Percentiles rank a stretch among this genome's conserved stretches.
phyloP scores from a whole-genome alignment of 1,140 invertebrate species.

The Tribolium madens region DNA sequence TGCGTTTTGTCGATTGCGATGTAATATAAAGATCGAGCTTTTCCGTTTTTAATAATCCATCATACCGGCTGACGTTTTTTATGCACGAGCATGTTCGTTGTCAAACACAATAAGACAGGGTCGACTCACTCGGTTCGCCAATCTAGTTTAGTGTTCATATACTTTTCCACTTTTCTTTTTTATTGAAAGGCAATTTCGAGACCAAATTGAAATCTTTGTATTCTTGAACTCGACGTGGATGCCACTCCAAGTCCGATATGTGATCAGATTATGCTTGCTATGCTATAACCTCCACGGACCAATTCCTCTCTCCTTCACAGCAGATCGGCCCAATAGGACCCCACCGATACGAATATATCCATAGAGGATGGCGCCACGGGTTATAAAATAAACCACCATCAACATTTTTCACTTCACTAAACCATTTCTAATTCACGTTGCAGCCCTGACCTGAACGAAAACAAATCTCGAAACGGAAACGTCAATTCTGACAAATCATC shows the following conservation, averaged over 20 bases:
- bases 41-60: conserved; percentile 46
- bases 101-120: conserved; percentile 49
- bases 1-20: conserved; percentile 33
- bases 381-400: not conserved
- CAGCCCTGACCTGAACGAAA: not conserved
- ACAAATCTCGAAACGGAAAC: conserved; percentile 2
- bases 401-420: not conserved
- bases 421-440: conserved; percentile 10
- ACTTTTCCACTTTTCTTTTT: conserved; percentile 60
- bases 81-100: conserved; percentile 52
- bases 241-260: conserved; percentile 64
- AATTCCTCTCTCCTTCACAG: conserved; percentile 27
- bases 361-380: too few species aligned
- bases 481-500: not conserved
- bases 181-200: conserved; percentile 66
- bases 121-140: conserved; percentile 45
- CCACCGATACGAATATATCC: conserved; percentile 12
- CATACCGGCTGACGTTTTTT: conserved; percentile 45
- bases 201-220: conserved; percentile 67
- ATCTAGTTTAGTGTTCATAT: conserved; percentile 62
- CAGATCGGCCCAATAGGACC: not conserved
- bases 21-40: conserved; percentile 43
- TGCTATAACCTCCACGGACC: conserved; percentile 42
- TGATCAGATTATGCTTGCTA: conserved; percentile 64
- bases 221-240: conserved; percentile 62